A percentile compares a stretch with the other conserved stretches of the same genome.
phyloP scores from a whole-genome alignment of 2,797 vertebrate genomes.

The Philypnodon macrostomus region DNA sequence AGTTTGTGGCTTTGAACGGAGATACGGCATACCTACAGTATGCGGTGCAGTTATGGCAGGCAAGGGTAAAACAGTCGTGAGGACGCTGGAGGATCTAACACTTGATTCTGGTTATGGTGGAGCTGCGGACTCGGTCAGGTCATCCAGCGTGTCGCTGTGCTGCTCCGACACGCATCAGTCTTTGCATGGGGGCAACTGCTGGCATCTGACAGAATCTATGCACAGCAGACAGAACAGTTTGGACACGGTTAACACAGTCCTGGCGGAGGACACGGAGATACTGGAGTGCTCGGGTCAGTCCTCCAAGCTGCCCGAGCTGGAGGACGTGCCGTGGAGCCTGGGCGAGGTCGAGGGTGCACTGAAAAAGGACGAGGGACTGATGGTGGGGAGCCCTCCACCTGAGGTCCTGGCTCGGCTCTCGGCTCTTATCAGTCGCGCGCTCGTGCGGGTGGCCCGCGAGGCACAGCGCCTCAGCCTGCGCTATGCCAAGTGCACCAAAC shows the following conservation, averaged over 20 bases:
- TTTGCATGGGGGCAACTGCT: constrained; percentile 80
- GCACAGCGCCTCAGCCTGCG: constrained; percentile 81
- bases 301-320: constrained; percentile 81
- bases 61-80: constrained; percentile 91
- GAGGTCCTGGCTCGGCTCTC: constrained; percentile 76
- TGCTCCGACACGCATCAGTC: constrained; percentile 81
- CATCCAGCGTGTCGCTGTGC: constrained; percentile 84
- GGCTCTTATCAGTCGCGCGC: constrained; percentile 71
- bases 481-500: constrained; percentile 80
- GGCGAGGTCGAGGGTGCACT: constrained; percentile 79
- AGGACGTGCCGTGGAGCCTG: constrained; percentile 82
- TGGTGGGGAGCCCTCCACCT: constrained; percentile 59
- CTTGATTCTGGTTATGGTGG: constrained; percentile 87
- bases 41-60: constrained; percentile 95
- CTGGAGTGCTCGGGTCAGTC: constrained; percentile 79
- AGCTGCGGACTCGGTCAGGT: constrained; percentile 83
- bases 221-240: constrained; percentile 97
- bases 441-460: constrained; percentile 79
- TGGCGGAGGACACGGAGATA: constrained; percentile 80
- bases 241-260: constrained; percentile 86
- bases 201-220: constrained; percentile 83
- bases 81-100: constrained; percentile 86
- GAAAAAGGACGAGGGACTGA: constrained; percentile 70
- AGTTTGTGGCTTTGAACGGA: constrained; percentile 63
- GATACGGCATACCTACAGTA: constrained; percentile 80